Conservation (phyloP, 2,113 vertebrate species). For the Chloebia gouldiae region DNA sequence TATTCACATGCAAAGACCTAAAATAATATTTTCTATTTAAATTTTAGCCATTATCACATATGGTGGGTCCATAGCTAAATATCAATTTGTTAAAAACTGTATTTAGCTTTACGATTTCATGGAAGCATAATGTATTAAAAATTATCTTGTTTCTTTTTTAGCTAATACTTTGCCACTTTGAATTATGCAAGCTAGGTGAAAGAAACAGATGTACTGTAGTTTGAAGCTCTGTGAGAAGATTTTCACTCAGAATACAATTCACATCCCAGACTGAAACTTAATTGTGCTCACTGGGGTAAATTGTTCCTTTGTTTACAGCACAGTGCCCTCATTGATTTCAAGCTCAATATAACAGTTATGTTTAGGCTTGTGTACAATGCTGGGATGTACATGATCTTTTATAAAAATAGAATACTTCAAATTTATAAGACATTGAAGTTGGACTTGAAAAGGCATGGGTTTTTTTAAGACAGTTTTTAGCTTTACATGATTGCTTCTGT, state of each 20-base stretch:
- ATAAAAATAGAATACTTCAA: neutral
- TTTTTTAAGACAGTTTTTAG: neutral
- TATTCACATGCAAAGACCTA: neutral
- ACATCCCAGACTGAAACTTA: neutral
- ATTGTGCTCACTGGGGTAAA: neutral
- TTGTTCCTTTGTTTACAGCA: neutral
- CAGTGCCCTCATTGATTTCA: neutral
- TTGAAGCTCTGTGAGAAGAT: neutral
- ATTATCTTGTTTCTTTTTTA: neutral
- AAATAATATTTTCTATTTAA: neutral
- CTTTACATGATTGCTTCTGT: conserved; percentile 52
- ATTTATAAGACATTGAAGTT: neutral
- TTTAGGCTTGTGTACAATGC: neutral
- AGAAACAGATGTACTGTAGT: neutral
- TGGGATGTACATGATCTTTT: neutral
- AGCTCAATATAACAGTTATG: neutral
- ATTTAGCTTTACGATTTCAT: neutral
- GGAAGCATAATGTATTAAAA: neutral
- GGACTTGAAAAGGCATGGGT: neutral
- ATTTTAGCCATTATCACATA: neutral
- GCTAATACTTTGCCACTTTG: neutral
- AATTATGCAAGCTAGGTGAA: neutral
- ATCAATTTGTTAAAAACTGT: neutral
- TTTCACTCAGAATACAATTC: neutral
- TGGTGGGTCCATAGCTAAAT: neutral